A percentile compares a stretch with the other conserved stretches of the same genome.
Conservation (phyloP, 1,140 invertebrate genomes). For the Ylistrum balloti region DNA sequence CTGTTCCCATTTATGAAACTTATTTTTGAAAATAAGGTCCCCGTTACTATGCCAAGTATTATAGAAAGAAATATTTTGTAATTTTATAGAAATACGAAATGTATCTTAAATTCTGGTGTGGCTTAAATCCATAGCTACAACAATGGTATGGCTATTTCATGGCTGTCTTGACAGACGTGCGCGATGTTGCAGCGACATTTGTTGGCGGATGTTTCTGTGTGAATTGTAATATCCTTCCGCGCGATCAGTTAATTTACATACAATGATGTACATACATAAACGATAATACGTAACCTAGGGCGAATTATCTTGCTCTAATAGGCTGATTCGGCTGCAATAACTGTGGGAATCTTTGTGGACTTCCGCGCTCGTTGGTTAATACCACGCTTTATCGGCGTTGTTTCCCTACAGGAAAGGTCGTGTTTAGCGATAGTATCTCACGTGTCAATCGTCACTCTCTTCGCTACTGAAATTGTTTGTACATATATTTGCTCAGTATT, state of each 20-base stretch:
- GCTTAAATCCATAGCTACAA: no score
- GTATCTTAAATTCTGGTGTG: no score
- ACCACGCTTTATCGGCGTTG: not conserved
- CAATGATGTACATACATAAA: slow-evolving; percentile 8
- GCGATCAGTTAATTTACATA: slow-evolving; percentile 27
- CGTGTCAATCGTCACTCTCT: not conserved
- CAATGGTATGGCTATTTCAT: no score
- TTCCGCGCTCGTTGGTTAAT: not conserved
- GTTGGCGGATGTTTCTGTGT: not conserved
- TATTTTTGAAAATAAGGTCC: no score
- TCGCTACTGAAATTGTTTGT: not conserved
- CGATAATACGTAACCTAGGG: slow-evolving; percentile 1
- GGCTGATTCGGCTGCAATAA: not conserved
- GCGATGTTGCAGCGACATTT: not conserved
- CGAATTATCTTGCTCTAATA: not conserved
- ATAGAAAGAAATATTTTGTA: no score
- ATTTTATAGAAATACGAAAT: no score
- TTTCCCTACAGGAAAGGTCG: not conserved
- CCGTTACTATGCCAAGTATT: no score
- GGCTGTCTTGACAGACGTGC: not conserved
- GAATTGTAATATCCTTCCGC: slow-evolving; percentile 31
- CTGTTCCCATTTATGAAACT: no score
- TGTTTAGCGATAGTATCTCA: slow-evolving; percentile 10
- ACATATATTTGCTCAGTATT: no score
- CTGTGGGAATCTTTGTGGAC: not conserved